Evolutionary conservation across 2,113 vertebrate species (phyloP).

Genomic region (Sylvia atricapilla): DNA sequence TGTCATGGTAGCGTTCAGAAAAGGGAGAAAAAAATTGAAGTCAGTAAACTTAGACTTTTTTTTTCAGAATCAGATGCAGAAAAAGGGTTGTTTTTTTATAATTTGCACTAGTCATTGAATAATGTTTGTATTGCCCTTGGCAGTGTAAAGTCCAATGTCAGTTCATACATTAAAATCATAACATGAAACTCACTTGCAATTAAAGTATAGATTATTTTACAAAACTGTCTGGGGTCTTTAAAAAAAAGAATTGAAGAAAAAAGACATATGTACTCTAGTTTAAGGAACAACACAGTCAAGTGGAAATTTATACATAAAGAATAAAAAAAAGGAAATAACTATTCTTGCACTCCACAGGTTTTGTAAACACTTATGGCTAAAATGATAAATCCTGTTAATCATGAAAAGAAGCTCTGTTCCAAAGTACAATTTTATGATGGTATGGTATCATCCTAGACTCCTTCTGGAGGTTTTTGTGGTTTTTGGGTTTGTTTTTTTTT

Average conservation of each 20-base stretch:
- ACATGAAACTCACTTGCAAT: neutral
- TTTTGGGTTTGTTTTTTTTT: too few relatives aligned
- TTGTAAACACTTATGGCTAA: neutral
- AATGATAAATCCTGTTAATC: neutral
- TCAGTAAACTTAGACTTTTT: neutral
- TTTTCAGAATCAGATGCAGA: neutral
- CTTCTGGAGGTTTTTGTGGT: neutral
- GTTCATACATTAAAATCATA: neutral
- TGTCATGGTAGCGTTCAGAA: neutral
- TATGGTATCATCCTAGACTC: neutral
- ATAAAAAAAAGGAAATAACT: neutral
- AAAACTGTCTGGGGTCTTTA: neutral
- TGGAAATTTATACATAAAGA: neutral
- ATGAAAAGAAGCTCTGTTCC: neutral
- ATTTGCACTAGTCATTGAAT: neutral
- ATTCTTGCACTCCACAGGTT: neutral
- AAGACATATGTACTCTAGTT: neutral
- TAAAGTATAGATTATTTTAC: neutral
- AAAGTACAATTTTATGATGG: neutral
- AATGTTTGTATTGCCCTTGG: neutral
- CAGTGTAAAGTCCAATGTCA: neutral
- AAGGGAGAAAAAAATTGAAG: neutral
- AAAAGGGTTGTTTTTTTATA: neutral
- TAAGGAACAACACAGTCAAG: neutral
- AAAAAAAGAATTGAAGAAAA: neutral